Base-by-base conservation (phyloP, 2,888 invertebrate species). In the Ryuthela nishihirai region DNA sequence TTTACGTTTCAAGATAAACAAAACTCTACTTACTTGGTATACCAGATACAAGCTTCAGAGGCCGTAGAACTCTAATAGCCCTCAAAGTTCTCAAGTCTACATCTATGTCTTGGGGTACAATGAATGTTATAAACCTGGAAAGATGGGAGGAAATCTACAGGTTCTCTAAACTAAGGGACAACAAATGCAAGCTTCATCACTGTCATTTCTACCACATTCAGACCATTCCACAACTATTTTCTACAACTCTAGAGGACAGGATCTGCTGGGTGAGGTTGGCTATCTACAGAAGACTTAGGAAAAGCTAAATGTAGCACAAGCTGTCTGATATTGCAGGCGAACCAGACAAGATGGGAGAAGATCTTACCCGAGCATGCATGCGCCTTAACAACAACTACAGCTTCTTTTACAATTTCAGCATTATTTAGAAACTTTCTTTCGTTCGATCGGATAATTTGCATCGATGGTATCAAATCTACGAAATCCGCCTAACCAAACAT, bases 1-100 rank as follows among this genome's bases (percentile, higher is more conserved):
- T n/a, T n/a, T n/a, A n/a, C n/a, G n/a, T n/a, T n/a, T 44, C 26
- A 45, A n/a, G 40, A 26, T 10, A 40, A 49, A 25, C 25, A 41
- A 42, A 50, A 45, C 10, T 38, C 34, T 21, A 84, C 95, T 95
- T 92, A 99, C 98, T 98, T 88, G 98, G 97, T 83, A 99, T 95
- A 83, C 97, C 90, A 80, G 97, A 97, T 81, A 99, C 98, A 84
- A 99, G 87, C 86, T 99, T 99, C 80, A 99, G 85, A 75, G 99
- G 99, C 79, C 99, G 85, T 79, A 99, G 86, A 78, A 99, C 99
- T 80, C 99, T 88, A 84, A 99, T 94, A 74, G 99, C 98, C 81
- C 98, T 86, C 79, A 99, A 88, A 86, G 97, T 97, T 81, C 95
- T 87, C 79, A 99, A 88, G 83, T 99, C 97, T 82, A 97, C 88